Conservation (phyloP, 2,888 invertebrate species). For the Invenusta paracnida region DNA sequence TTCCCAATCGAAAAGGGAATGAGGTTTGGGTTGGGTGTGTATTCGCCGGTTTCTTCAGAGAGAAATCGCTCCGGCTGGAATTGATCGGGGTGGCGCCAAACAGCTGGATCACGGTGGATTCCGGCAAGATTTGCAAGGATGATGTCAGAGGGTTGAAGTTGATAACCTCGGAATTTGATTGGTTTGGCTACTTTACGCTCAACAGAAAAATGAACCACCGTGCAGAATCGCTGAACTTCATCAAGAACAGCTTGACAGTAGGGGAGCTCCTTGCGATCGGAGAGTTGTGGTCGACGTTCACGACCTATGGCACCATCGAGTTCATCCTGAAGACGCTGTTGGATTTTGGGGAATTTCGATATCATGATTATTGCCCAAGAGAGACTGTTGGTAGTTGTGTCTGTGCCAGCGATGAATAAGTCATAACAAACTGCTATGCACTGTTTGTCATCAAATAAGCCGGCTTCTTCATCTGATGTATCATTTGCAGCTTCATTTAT, state of each 20-base stretch:
- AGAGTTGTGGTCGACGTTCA: conserved; percentile 20
- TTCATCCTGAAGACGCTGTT: conserved; percentile 42
- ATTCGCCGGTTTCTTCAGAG: conserved; percentile 4
- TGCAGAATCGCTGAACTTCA: conserved; percentile 43
- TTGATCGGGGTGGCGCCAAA: conserved; percentile 40
- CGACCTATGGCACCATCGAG: conserved; percentile 33
- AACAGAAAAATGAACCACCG: conserved; percentile 40
- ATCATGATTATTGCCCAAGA: conserved; percentile 37
- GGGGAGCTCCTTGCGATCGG: conserved; percentile 32
- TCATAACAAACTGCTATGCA: conserved; percentile 34
- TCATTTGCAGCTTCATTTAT: background rate
- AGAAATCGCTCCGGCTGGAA: conserved; percentile 41
- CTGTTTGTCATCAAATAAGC: conserved; percentile 28
- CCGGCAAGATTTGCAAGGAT: conserved; percentile 40
- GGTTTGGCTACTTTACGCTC: background rate
- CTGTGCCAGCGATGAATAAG: conserved; percentile 39
- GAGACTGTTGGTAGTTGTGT: conserved; percentile 39
- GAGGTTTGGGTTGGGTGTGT: conserved; percentile 33
- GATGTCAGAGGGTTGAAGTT: conserved; percentile 27
- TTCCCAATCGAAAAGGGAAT: conserved; percentile 39
- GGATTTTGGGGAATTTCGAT: conserved; percentile 34
- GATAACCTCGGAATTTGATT: background rate
- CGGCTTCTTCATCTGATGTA: background rate
- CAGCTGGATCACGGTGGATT: conserved; percentile 38
- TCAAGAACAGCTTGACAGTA: conserved; percentile 41